phyloP scores from a whole-genome alignment of 2,113 vertebrate genomes.

The Eclectus roratus region DNA sequence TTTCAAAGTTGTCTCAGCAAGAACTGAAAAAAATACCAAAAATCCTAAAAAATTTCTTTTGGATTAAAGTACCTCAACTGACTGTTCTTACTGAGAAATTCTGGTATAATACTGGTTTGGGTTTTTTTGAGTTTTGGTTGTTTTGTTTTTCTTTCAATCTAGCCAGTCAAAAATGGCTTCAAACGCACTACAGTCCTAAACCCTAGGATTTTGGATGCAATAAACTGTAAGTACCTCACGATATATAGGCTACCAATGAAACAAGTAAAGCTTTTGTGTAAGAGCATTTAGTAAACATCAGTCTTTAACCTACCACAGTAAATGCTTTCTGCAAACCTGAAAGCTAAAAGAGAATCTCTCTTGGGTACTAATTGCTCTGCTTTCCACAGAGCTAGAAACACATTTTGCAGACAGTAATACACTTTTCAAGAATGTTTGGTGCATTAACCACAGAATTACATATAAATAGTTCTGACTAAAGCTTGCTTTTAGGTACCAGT shows the following conservation, averaged over 20 bases:
- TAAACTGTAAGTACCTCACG: neutral
- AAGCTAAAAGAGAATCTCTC: neutral
- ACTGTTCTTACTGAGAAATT: neutral
- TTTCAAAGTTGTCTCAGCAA: neutral
- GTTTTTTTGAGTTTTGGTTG: neutral
- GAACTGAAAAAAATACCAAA: neutral
- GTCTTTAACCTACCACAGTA: neutral
- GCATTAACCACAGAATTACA: slow-evolving; percentile 33
- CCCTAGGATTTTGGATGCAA: neutral
- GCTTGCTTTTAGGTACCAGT: slow-evolving; percentile 9
- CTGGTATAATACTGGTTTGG: neutral
- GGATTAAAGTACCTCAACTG: neutral
- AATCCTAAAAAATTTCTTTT: neutral
- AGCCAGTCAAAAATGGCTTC: neutral
- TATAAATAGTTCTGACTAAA: slow-evolving; percentile 47
- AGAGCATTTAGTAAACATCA: neutral
- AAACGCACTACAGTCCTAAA: neutral
- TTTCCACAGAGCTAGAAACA: neutral
- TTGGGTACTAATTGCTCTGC: neutral
- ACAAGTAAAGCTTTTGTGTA: neutral
- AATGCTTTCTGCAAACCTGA: neutral
- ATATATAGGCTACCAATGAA: neutral
- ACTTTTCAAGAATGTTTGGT: slow-evolving; percentile 33
- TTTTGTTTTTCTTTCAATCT: neutral
- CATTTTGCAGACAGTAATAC: neutral